Base-by-base conservation (phyloP, 2,888 invertebrate genomes). In the Priocnemis perturbator region DNA sequence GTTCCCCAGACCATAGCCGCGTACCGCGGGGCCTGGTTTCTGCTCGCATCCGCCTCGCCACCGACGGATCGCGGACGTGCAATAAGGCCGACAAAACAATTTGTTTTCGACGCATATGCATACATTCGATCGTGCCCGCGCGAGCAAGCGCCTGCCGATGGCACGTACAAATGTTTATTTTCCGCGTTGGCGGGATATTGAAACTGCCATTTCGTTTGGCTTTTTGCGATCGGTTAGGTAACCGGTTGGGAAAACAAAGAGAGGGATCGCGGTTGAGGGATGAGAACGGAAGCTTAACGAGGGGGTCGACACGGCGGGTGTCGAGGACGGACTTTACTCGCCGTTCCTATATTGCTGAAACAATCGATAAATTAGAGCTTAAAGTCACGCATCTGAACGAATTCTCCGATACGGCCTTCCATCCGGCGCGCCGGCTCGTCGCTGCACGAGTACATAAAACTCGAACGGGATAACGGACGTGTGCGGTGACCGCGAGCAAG, bases 341-440 rank as follows among this genome's bases (percentile, higher is more conserved):
- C 9, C 59, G 44, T 9, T 11, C 7, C 7, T 23, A 50, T 23
- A 55, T 26, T 55, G 45, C 20, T 7, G 52, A 17, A 73, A 73
- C 64, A 61, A 64, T 63, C 69, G 65, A 48, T 59, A 71, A 71
- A 77, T 77, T 77, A 71, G 66, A 71, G 63, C 65, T 67, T 69
- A 50, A 73, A 77, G 69, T 67, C 58, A 55, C 17, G 20, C 20
- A 50, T 50, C 20, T 4, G 50, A 4, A 20, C n/a, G 9, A 11
- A 37, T 11, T 7, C 37, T 37, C 11, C 37, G 11, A 37, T 37
- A 37, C 37, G 37, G 7, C 50, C 50, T 53, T 17, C 15, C 37
- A 47, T 47, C 44, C 55, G 11, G 17, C 45, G 14, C 19, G n/a
- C 3, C 26, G 7, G 26, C 26, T 3, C 3, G 7, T 7, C 3